Evolutionary conservation across 2,113 vertebrate species (phyloP).

Genomic region (Mionectes macconnelli): DNA sequence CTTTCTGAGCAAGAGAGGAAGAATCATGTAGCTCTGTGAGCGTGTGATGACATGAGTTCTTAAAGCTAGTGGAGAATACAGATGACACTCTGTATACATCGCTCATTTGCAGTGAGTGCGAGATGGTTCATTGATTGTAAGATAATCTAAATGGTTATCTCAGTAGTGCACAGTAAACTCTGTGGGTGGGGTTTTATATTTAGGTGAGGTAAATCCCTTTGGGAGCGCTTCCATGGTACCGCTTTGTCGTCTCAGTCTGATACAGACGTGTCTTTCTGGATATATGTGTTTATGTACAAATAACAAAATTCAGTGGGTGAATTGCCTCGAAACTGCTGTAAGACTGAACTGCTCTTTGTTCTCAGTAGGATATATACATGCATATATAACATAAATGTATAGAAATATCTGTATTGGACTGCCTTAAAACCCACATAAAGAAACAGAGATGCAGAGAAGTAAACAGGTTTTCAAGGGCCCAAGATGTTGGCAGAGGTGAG

Average conservation of each 20-base stretch:
- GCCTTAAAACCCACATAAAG: not conserved
- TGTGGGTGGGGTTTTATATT: not conserved
- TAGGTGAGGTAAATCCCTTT: not conserved
- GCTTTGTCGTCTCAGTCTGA: not conserved
- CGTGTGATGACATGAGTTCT: not conserved
- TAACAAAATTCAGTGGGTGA: not conserved
- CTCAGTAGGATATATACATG: not conserved
- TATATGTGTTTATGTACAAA: not conserved
- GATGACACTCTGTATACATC: not conserved
- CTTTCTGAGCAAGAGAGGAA: not conserved
- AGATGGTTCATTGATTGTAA: not conserved
- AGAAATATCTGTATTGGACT: not conserved
- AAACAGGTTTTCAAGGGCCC: not conserved
- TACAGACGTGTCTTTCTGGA: not conserved
- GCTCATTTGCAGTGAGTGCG: not conserved
- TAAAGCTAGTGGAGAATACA: not conserved
- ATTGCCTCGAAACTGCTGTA: not conserved
- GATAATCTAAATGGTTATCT: not conserved
- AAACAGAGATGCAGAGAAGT: not conserved
- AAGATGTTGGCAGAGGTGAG: not conserved
- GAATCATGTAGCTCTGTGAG: not conserved
- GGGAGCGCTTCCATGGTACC: not conserved
- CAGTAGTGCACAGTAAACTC: not conserved
- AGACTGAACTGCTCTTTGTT: not conserved
- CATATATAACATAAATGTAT: not conserved